Percentiles rank a stretch among this genome's conserved stretches.
Evolutionary conservation across 2,888 invertebrate genomes (phyloP).

Genomic region (Chirona hameri): DNA sequence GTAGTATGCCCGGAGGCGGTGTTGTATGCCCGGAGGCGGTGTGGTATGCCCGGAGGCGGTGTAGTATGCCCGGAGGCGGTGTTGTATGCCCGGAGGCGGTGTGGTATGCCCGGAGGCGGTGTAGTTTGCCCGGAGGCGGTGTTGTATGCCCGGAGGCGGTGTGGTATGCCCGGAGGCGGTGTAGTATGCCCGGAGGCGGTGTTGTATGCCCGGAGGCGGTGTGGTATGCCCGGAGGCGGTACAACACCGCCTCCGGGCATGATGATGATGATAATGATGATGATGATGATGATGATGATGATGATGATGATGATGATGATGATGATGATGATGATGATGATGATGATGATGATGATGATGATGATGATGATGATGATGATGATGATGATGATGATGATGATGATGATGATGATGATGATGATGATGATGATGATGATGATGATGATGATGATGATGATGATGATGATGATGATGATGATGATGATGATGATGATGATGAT

Average conservation of each 20-base stretch:
- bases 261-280: conserved; percentile 22
- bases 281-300: conserved; percentile 22
- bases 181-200: no score
- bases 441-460: conserved; percentile 22
- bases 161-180: no score
- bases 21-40: no score
- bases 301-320: conserved; percentile 22
- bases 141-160: no score
- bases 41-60: no score
- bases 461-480: conserved; percentile 22
- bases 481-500: conserved; percentile 22
- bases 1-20: no score
- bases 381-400: conserved; percentile 22
- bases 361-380: conserved; percentile 22
- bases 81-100: no score
- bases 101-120: no score
- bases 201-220: no score
- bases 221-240: no score
- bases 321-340: conserved; percentile 22
- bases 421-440: conserved; percentile 22
- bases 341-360: conserved; percentile 9
- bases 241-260: not conserved
- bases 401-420: conserved; percentile 22
- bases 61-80: no score
- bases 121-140: no score